A percentile compares a stretch with the other conserved stretches of the same genome.
Conservation (phyloP, 2,888 invertebrate genomes). For the Cephonodes hylas region DNA sequence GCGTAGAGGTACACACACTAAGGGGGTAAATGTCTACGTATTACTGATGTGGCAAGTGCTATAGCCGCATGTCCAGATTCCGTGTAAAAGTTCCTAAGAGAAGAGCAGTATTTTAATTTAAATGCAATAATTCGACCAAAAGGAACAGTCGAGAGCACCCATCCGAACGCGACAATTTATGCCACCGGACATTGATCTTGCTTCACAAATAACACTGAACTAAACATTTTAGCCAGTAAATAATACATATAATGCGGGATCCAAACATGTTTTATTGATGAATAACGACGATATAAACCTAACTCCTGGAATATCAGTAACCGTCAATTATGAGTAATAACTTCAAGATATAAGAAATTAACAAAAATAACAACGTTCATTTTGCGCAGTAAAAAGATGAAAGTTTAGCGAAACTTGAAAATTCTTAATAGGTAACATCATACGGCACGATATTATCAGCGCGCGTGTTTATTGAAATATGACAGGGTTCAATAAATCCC, state of each 20-base stretch:
- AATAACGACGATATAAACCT: not conserved
- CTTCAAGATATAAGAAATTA: not conserved
- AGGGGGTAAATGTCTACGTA: too few species aligned
- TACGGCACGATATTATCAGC: not conserved
- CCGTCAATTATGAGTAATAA: not conserved
- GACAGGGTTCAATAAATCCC: conserved; percentile 19
- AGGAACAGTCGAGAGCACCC: too few species aligned
- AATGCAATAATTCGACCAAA: too few species aligned
- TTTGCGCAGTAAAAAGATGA: not conserved
- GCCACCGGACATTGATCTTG: too few species aligned
- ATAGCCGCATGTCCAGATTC: too few species aligned
- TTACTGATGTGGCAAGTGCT: too few species aligned
- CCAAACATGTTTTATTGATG: not conserved
- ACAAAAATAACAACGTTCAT: conserved; percentile 9
- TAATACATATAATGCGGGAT: not conserved
- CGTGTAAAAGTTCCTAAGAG: too few species aligned
- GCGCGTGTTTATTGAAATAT: conserved; percentile 6
- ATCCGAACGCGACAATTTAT: too few species aligned
- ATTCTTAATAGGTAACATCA: conserved; percentile 8
- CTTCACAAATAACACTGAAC: too few species aligned
- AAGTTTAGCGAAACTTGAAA: conserved; percentile 8
- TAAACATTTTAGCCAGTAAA: too few species aligned
- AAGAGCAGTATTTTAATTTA: too few species aligned
- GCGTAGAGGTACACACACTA: too few species aligned
- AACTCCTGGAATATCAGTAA: not conserved